Evolutionary conservation across 2,888 invertebrate genomes (phyloP).

Genomic region (Andrena marginata): DNA sequence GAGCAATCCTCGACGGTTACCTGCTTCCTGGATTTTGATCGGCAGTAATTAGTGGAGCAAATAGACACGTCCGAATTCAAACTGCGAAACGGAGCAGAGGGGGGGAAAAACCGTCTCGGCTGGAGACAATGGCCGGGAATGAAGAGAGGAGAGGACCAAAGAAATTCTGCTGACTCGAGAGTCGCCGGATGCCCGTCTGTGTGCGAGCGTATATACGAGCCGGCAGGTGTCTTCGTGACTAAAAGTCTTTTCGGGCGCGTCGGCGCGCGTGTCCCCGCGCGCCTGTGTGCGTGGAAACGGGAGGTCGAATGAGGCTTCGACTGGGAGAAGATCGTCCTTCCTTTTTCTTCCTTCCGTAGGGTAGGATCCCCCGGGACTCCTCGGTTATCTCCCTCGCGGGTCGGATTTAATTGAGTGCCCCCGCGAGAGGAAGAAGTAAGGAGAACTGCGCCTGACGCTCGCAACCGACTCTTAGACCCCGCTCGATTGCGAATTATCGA

Average conservation of each 20-base stretch:
- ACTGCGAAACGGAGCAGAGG: neutral
- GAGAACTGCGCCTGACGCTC: slow-evolving; percentile 26
- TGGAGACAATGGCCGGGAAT: slow-evolving; percentile 38
- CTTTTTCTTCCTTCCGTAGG: slow-evolving; percentile 33
- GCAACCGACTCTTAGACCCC: slow-evolving; percentile 10
- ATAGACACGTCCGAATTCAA: slow-evolving; percentile 57
- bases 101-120: slow-evolving; percentile 13
- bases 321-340: neutral
- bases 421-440: slow-evolving; percentile 27
- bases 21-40: slow-evolving; percentile 63
- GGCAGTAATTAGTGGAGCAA: slow-evolving; percentile 72
- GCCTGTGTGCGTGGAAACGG: slow-evolving; percentile 8
- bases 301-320: slow-evolving; percentile 12
- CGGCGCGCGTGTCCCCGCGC: neutral
- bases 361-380: slow-evolving; percentile 54
- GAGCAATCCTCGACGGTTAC: neutral
- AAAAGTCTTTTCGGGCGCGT: slow-evolving; percentile 5
- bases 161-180: slow-evolving; percentile 65
- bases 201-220: neutral
- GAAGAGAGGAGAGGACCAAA: slow-evolving; percentile 25
- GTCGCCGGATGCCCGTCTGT: slow-evolving; percentile 40
- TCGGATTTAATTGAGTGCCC: slow-evolving; percentile 58
- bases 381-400: slow-evolving; percentile 44
- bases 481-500: slow-evolving; percentile 18
- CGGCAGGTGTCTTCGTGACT: slow-evolving; percentile 19